Conservation (phyloP, 1,140 invertebrate species). For the Gryllus bimaculatus region DNA sequence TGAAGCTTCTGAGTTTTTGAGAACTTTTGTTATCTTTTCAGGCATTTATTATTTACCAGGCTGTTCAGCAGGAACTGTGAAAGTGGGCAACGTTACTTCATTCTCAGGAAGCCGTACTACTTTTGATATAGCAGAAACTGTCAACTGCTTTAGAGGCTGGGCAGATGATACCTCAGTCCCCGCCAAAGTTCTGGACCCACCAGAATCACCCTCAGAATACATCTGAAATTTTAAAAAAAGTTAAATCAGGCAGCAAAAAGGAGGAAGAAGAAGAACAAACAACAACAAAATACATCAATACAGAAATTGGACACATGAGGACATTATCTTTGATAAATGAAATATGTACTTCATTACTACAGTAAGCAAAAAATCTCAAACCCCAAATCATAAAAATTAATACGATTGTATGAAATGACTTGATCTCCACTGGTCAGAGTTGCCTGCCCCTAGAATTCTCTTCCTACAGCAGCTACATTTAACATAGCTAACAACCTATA, state of each 20-base stretch:
- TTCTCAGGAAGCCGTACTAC: conserved; percentile 58
- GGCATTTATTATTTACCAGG: conserved; percentile 37
- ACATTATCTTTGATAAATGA: not conserved
- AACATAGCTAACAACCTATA: no score
- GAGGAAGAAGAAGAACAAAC: not conserved
- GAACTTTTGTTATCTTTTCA: no score
- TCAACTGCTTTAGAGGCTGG: conserved; percentile 50
- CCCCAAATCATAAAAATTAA: not conserved
- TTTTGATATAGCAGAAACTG: conserved; percentile 69
- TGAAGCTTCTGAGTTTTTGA: no score
- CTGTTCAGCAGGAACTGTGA: conserved; percentile 64
- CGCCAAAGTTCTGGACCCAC: conserved; percentile 27
- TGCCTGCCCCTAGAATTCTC: no score
- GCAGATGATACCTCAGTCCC: conserved; percentile 34
- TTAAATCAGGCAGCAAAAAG: no score
- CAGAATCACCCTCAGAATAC: conserved; percentile 23
- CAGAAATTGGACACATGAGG: not conserved
- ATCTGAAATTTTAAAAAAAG: not conserved
- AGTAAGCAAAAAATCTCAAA: not conserved
- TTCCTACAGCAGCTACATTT: no score
- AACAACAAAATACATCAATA: not conserved
- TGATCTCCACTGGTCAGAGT: no score
- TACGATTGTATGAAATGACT: no score
- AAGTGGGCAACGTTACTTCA: conserved; percentile 67
- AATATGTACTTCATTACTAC: not conserved